Conservation (phyloP, 2,888 invertebrate species). For the Eledona agricola region DNA sequence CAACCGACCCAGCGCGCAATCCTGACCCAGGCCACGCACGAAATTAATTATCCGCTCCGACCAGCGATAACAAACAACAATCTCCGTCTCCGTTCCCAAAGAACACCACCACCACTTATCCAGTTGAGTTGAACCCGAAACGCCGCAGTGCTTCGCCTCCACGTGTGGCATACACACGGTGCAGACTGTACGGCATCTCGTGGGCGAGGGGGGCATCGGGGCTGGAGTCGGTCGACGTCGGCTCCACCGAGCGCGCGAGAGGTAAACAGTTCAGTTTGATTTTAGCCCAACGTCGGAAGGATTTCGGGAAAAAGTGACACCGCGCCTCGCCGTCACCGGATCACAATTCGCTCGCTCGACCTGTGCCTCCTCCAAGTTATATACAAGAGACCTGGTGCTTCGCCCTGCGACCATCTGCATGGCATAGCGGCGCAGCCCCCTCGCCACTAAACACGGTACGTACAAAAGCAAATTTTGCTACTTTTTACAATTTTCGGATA, state of each 20-base stretch:
- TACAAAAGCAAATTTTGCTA: too few relatives aligned
- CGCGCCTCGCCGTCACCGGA: too few relatives aligned
- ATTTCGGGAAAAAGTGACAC: too few relatives aligned
- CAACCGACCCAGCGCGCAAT: constrained; percentile 6
- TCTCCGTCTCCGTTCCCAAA: neutral
- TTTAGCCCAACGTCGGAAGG: constrained; percentile 55
- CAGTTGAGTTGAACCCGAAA: constrained; percentile 41
- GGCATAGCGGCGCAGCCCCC: too few relatives aligned
- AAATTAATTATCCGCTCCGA: constrained; percentile 28
- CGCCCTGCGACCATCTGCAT: too few relatives aligned
- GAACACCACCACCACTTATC: constrained; percentile 2
- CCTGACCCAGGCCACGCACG: constrained; percentile 31
- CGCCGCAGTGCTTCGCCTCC: constrained; percentile 59
- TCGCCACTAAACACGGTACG: too few relatives aligned
- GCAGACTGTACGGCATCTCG: constrained; percentile 51
- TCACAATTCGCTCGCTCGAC: too few relatives aligned
- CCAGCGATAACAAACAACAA: constrained; percentile 16
- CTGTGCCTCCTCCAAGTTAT: too few relatives aligned
- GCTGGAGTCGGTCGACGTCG: constrained; percentile 47
- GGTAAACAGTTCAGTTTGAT: constrained; percentile 62
- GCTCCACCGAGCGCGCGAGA: constrained; percentile 53
- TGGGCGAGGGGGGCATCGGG: constrained; percentile 44
- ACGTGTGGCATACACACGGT: constrained; percentile 58
- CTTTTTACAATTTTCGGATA: neutral
- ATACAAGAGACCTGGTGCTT: too few relatives aligned